phyloP scores from a whole-genome alignment of 2,797 vertebrate genomes.

The Gephyroberyx darwinii region DNA sequence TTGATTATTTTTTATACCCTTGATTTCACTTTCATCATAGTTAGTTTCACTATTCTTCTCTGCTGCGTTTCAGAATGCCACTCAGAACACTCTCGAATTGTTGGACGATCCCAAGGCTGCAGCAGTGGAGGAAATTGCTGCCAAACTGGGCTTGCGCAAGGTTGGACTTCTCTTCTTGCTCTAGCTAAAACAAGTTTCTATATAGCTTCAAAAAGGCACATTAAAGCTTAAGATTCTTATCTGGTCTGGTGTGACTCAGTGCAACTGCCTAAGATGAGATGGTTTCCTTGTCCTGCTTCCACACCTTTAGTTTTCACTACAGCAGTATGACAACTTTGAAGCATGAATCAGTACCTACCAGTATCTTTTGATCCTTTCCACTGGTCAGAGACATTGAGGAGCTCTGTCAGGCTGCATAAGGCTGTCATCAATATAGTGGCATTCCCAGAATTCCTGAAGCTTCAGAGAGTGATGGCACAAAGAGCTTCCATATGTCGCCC shows the following conservation, averaged over 20 bases:
- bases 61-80: conserved; percentile 84
- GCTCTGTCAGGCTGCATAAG: conserved; percentile 4
- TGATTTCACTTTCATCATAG: background rate
- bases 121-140: conserved; percentile 94
- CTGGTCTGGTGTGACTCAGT: background rate
- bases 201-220: too few relatives aligned
- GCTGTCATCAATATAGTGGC: conserved; percentile 11
- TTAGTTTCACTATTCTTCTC: background rate
- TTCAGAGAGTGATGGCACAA: conserved; percentile 25
- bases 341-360: too few relatives aligned
- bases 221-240: background rate
- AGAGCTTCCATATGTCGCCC: conserved; percentile 31
- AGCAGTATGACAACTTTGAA: background rate
- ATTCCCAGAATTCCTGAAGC: conserved; percentile 40
- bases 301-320: background rate
- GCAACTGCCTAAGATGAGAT: background rate
- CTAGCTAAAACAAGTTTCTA: too few relatives aligned
- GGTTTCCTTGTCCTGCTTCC: background rate
- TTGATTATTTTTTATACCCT: background rate
- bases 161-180: conserved; percentile 62
- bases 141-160: conserved; percentile 95
- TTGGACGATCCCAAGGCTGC: conserved; percentile 94
- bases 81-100: conserved; percentile 96
- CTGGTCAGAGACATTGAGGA: background rate
- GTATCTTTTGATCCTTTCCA: background rate